Evolutionary conservation across 2,888 invertebrate species (phyloP), one percentile per base, ranked within the genome.

Genomic region (Netelia virgata): DNA sequence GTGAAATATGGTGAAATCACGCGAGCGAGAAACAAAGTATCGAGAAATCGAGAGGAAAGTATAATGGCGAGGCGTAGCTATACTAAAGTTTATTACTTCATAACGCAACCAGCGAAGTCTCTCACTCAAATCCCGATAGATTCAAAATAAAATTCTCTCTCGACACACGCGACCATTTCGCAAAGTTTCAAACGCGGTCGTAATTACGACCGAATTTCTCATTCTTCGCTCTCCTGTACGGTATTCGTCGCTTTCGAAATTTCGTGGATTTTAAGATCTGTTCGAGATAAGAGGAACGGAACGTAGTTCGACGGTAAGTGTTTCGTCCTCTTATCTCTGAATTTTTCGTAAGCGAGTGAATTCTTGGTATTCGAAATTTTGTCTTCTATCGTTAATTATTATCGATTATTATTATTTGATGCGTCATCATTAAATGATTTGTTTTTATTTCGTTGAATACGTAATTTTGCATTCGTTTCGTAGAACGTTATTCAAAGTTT

Each of bases 151-250:
- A 59, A 23, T 11, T 23, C 5, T 28, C 28, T 47, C 14, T 47
- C 47, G 14, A 10, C 47, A 14, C 3, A 47, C 23, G 20, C 59
- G 59, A 28, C 14, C 3, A 47, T 59, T 23, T 50, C 47, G n/a
- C 50, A 43, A 74, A 74, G 47, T 74, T 74, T 53, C 74, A 28
- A 74, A 63, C 63, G 63, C 74, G 74, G 43, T 72, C 72, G 18
- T 57, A 72, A 20, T 72, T 72, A 41, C 41, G 18, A 74, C 36
- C 28, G 23, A 50, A 63, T 8, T 63, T 28, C n/a, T 36, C 16
- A 47, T 47, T 47, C 23, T 14, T 2, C 23, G 50, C 53, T 16
- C 14, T 64, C 16, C 11, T 53, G 28, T 53, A n/a, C n/a, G 18
- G 18, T 59, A 20, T 50, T 41, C 53, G 50, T 64, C 53, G 36